These are phyloP conservation scores for Drosophila oshimai DNA, from an alignment of 1,140 invertebrate genomes.

Conservation along the genomic window DNA sequence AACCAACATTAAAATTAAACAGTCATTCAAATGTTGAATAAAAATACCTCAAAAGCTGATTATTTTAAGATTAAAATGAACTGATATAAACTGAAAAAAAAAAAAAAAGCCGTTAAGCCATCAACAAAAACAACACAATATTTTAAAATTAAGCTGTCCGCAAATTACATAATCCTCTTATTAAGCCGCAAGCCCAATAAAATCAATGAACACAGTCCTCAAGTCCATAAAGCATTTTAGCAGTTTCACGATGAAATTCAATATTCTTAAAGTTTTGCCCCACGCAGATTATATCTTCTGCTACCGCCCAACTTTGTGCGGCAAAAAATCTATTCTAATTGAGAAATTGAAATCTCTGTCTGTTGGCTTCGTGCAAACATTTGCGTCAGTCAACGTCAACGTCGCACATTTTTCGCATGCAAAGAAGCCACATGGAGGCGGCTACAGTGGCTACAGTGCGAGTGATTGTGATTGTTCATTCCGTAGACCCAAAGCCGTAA, in stretches of 20 bases:
- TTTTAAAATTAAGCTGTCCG: not conserved
- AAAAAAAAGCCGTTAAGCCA: not conserved
- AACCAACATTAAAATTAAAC: too few relatives aligned
- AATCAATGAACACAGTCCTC: constrained; percentile 13
- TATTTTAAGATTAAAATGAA: not conserved
- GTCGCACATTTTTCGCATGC: constrained; percentile 34
- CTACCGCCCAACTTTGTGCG: not conserved
- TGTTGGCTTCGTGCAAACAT: constrained; percentile 37
- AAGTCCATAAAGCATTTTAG: constrained; percentile 6
- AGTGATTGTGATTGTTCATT: constrained; percentile 16
- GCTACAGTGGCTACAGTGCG: too few relatives aligned
- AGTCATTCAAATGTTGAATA: too few relatives aligned
- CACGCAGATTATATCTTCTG: constrained; percentile 7
- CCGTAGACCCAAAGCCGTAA: constrained; percentile 33
- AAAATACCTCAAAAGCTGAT: too few relatives aligned
- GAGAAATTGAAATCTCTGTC: constrained; percentile 42
- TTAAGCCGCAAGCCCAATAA: not conserved
- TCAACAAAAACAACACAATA: not conserved
- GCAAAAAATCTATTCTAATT: constrained; percentile 34
- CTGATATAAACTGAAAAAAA: not conserved
- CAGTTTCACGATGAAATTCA: constrained; percentile 1
- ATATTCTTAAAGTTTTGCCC: constrained; percentile 10
- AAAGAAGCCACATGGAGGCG: constrained; percentile 36
- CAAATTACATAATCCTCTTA: constrained; percentile 13
- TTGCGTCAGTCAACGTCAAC: constrained; percentile 15